These are phyloP conservation scores for Tringa solitaria DNA, from an alignment of 2,113 vertebrate species.

Conservation along the genomic window DNA sequence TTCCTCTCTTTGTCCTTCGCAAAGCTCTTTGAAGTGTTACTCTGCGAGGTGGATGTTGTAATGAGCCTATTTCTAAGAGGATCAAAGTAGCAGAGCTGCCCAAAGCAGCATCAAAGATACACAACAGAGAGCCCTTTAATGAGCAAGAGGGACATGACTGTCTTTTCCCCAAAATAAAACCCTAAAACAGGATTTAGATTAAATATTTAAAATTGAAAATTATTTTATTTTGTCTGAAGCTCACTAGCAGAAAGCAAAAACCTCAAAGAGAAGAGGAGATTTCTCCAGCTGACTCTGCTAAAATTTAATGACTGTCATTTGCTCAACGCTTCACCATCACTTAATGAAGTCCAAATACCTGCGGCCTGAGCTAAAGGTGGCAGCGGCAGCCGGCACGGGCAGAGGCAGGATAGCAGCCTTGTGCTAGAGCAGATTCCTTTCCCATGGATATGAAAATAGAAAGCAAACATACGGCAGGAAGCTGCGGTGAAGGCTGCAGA, in stretches of 20 bases:
- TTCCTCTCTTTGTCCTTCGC: slow-evolving; percentile 56
- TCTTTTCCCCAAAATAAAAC: slow-evolving; percentile 33
- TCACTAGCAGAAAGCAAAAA: not conserved
- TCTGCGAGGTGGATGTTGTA: slow-evolving; percentile 58
- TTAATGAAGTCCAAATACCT: slow-evolving; percentile 30
- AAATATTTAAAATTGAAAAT: slow-evolving; percentile 60
- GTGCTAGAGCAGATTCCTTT: slow-evolving; percentile 66
- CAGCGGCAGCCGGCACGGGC: not conserved
- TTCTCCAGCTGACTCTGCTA: not conserved
- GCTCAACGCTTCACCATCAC: not conserved
- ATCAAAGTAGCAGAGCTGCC: slow-evolving; percentile 69
- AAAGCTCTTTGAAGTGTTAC: slow-evolving; percentile 68
- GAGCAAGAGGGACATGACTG: slow-evolving; percentile 22
- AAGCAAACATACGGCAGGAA: slow-evolving; percentile 74
- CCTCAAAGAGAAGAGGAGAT: slow-evolving; percentile 5
- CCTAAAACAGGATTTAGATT: slow-evolving; percentile 36
- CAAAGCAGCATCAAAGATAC: slow-evolving; percentile 55
- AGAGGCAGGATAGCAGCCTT: not conserved
- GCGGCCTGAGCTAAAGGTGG: not conserved
- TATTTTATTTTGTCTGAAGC: slow-evolving; percentile 35
- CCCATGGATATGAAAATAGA: slow-evolving; percentile 81
- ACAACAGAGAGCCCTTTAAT: slow-evolving; percentile 55
- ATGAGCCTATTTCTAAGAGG: slow-evolving; percentile 53
- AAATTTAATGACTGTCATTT: slow-evolving; percentile 40
- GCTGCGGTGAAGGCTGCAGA: not conserved